Base-by-base conservation (phyloP, 2,888 invertebrate species). In the Epinotia demarniana region DNA sequence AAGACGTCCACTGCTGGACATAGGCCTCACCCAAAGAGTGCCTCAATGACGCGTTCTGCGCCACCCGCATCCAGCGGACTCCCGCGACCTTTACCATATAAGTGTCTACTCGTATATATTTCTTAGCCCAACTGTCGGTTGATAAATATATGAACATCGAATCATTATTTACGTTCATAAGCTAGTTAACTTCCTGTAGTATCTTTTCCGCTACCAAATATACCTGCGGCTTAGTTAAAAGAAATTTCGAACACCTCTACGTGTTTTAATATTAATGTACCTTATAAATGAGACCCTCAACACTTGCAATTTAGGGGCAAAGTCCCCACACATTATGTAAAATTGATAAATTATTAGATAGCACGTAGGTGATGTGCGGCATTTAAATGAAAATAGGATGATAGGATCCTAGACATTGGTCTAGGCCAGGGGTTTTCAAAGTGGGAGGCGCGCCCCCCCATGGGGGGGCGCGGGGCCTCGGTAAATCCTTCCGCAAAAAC, bases 241-340 rank as follows among this genome's bases (percentile, higher is more conserved):
- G 75, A 77, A 72, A 68, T 75, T 77, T 66, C 72, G 78, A 68
- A 70, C 72, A 77, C 43, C 73, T 75, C 77, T 79, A 81, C 85
- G 85, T 87, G 85, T 84, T 85, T 84, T 82, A 82, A 82, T 84
- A 80, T 83, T 86, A 86, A 87, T 85, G 81, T 83, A 73, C 81
- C 85, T 86, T 85, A 87, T 85, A 82, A 83, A 87, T 85, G 82
- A 83, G 79, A 58, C 77, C 19, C 18, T 63, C 77, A 23, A 16
- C 61, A 55, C 75, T 77, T 76, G 75, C 72, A 71, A 77, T 76
- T 63, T 58, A 61, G 68, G 63, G 71, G 58, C 72, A 77, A 67
- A 72, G 77, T 78, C 74, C 75, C 73, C 77, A 79, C 78, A 79
- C 81, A 82, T 81, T 81, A 81, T 75, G 76, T 66, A 78, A 81